phyloP scores from a whole-genome alignment of 2,113 vertebrate species.

The Stegastes partitus region DNA sequence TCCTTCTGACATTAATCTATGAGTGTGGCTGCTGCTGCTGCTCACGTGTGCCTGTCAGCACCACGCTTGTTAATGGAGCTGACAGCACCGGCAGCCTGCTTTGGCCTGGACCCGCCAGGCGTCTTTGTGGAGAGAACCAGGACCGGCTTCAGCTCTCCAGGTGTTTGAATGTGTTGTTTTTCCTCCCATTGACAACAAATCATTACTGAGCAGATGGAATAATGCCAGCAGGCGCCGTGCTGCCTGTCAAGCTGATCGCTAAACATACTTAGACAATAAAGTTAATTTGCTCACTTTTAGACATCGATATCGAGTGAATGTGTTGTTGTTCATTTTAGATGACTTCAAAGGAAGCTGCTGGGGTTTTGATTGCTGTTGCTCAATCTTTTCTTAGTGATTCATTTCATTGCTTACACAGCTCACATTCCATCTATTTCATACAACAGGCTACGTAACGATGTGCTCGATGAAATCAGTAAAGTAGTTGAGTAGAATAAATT shows the following conservation, averaged over 20 bases:
- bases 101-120: slow-evolving; percentile 42
- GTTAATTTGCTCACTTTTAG: slow-evolving; percentile 63
- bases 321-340: slow-evolving; percentile 30
- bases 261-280: slow-evolving; percentile 60
- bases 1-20: slow-evolving; percentile 31
- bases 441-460: slow-evolving; percentile 34
- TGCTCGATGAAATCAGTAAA: slow-evolving; percentile 20
- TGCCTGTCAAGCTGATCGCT: slow-evolving; percentile 61
- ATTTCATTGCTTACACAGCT: slow-evolving; percentile 31
- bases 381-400: slow-evolving; percentile 28
- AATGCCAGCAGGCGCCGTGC: slow-evolving; percentile 47
- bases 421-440: slow-evolving; percentile 35
- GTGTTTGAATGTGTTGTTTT: slow-evolving; percentile 58
- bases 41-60: slow-evolving; percentile 29
- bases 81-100: slow-evolving; percentile 38
- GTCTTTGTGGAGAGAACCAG: slow-evolving; percentile 7
- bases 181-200: slow-evolving; percentile 52
- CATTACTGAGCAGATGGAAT: slow-evolving; percentile 67
- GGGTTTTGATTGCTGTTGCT: slow-evolving; percentile 41
- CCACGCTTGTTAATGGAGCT: slow-evolving; percentile 33
- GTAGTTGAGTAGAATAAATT: slow-evolving; percentile 14
- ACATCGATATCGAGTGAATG: slow-evolving; percentile 8
- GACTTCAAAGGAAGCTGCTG: slow-evolving; percentile 28
- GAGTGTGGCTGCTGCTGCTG: slow-evolving; percentile 8
- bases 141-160: slow-evolving; percentile 52